These are phyloP conservation scores for Drosophila subpulchrella DNA, from an alignment of 1,140 invertebrate species.

Conservation along the genomic window DNA sequence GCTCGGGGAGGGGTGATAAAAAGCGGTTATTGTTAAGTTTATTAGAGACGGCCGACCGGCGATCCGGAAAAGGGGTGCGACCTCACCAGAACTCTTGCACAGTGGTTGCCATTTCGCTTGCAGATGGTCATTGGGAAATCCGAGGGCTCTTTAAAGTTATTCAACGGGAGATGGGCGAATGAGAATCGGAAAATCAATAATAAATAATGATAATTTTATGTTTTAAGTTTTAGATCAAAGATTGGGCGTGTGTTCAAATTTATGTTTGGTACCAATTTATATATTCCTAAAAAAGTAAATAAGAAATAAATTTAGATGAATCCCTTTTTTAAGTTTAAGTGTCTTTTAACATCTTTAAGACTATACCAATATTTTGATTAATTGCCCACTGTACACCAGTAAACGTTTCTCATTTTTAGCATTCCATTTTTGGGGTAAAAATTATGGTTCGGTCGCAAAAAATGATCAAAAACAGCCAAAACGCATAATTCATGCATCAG, in stretches of 20 bases:
- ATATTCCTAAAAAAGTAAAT: too few species aligned
- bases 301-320: too few species aligned
- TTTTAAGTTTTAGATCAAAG: too few species aligned
- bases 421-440: slow-evolving; percentile 30
- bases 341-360: too few species aligned
- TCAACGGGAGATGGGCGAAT: not conserved
- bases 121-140: slow-evolving; percentile 10
- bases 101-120: slow-evolving; percentile 50
- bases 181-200: not conserved
- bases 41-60: slow-evolving; percentile 59
- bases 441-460: slow-evolving; percentile 33
- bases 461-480: slow-evolving; percentile 82
- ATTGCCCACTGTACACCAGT: slow-evolving; percentile 35
- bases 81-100: slow-evolving; percentile 24
- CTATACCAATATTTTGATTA: too few species aligned
- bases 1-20: slow-evolving; percentile 65
- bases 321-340: too few species aligned
- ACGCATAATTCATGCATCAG: slow-evolving; percentile 82
- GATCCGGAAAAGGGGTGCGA: slow-evolving; percentile 61
- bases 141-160: slow-evolving; percentile 3
- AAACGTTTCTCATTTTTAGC: slow-evolving; percentile 49
- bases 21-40: slow-evolving; percentile 83
- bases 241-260: too few species aligned
- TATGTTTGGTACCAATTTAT: too few species aligned
- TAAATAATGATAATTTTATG: too few species aligned